phyloP scores from a whole-genome alignment of 2,113 vertebrate genomes.

The Sinocyclocheilus grahami region DNA sequence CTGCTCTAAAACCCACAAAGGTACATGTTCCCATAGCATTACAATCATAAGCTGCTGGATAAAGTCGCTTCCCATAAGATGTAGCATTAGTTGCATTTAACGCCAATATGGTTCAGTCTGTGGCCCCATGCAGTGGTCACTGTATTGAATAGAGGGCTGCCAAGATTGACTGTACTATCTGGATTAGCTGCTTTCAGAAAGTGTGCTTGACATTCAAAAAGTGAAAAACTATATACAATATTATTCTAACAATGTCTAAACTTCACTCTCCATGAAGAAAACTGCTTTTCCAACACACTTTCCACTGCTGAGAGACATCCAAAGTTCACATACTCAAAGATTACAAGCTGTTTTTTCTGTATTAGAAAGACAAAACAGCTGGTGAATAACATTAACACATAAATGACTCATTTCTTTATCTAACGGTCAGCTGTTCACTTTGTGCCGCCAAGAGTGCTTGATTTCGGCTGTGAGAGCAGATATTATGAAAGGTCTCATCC shows the following conservation, averaged over 20 bases:
- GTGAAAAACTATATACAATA: not conserved
- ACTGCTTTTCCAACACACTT: not conserved
- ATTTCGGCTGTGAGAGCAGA: not conserved
- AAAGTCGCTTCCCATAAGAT: not conserved
- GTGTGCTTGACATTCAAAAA: not conserved
- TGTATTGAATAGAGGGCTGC: not conserved
- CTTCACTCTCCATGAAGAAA: not conserved
- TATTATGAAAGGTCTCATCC: not conserved
- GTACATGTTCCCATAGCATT: not conserved
- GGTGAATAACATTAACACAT: not conserved
- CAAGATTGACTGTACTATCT: not conserved
- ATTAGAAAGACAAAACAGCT: slow-evolving; percentile 12
- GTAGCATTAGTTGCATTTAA: not conserved
- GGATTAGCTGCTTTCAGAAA: not conserved
- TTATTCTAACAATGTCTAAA: not conserved
- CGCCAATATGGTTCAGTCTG: not conserved
- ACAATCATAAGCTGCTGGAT: not conserved
- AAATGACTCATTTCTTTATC: not conserved
- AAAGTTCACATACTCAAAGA: slow-evolving; percentile 1
- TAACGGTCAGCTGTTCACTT: not conserved
- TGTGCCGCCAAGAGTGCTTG: not conserved
- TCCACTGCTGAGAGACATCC: not conserved
- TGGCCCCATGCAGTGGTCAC: not conserved
- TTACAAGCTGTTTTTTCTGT: not conserved
- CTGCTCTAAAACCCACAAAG: not conserved